phyloP scores from a whole-genome alignment of 2,797 vertebrate species.

The Buphagus erythrorhynchus region DNA sequence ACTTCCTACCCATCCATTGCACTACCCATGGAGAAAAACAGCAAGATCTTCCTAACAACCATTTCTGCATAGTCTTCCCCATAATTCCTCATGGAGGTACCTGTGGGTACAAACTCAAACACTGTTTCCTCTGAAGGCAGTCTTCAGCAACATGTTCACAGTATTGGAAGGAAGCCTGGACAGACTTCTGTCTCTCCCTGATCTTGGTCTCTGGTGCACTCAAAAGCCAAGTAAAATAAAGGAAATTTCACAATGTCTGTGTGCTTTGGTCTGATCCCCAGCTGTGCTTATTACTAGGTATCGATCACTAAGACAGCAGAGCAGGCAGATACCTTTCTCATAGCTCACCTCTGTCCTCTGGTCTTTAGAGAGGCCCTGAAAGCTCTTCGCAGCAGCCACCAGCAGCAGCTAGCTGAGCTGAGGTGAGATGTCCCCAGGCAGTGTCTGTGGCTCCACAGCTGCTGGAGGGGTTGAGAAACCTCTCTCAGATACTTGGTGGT shows the following conservation, averaged over 20 bases:
- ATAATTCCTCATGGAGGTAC: not conserved
- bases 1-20: not conserved
- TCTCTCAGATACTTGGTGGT: rapidly evolving
- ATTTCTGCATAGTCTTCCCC: not conserved
- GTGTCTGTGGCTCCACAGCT: not conserved
- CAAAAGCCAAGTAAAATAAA: not conserved
- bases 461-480: not conserved
- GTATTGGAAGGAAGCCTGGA: not conserved
- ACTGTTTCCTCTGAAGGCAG: not conserved
- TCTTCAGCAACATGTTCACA: not conserved
- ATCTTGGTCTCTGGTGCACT: not conserved
- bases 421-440: not conserved
- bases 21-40: not conserved
- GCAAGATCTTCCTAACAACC: not conserved
- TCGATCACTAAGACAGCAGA: rapidly evolving
- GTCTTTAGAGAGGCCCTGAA: not conserved
- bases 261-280: not conserved
- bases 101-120: not conserved
- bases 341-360: not conserved
- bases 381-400: not conserved
- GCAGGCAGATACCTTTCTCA: not conserved
- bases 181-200: not conserved
- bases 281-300: too few species aligned
- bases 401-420: not conserved
- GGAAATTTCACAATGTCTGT: rapidly evolving